phyloP scores from a whole-genome alignment of 2,113 vertebrate genomes.

The Gadus macrocephalus region DNA sequence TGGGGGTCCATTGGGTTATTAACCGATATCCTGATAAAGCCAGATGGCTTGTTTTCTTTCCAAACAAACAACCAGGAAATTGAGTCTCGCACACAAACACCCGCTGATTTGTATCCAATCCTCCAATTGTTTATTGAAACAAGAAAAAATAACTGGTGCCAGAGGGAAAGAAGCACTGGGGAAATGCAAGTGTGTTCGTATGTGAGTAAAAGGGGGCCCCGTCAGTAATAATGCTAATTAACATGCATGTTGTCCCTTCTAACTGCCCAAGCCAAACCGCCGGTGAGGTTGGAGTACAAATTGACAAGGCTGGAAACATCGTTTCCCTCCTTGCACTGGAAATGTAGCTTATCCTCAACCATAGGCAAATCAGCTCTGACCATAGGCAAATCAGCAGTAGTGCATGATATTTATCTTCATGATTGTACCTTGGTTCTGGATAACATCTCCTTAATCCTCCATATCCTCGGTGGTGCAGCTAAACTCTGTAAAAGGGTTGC shows the following conservation, averaged over 20 bases:
- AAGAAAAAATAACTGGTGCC: background rate
- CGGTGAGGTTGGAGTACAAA: no score
- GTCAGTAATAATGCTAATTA: background rate
- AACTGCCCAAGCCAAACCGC: background rate
- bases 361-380: no score
- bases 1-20: slow-evolving; percentile 40
- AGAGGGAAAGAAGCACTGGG: background rate
- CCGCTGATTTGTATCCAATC: slow-evolving; percentile 40
- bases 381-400: no score
- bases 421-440: no score
- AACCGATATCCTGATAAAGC: slow-evolving; percentile 61
- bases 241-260: background rate
- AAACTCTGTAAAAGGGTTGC: no score
- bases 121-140: slow-evolving; percentile 5
- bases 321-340: no score
- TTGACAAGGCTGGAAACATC: no score
- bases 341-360: no score
- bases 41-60: slow-evolving; percentile 53
- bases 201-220: background rate
- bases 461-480: no score
- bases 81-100: slow-evolving; percentile 33
- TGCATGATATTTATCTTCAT: no score
- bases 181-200: background rate
- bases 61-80: slow-evolving; percentile 60
- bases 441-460: no score